Conservation (phyloP, 2,113 vertebrate genomes). For the Ceyx melanurus region DNA sequence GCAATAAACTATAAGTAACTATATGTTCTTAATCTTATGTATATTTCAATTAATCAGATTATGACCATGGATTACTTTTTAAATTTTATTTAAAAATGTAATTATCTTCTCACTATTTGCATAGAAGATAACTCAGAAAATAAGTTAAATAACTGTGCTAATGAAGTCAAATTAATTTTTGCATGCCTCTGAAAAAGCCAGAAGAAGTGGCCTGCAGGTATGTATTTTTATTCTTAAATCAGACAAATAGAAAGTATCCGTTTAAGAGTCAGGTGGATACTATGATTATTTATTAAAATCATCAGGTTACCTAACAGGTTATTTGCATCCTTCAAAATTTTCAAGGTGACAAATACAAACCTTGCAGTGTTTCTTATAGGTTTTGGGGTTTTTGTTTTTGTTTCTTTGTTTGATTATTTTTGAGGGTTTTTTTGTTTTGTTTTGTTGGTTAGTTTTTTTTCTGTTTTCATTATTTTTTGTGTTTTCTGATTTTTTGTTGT, state of each 20-base stretch:
- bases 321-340: neutral
- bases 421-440: too few species aligned
- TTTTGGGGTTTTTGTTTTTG: too few species aligned
- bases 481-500: too few species aligned
- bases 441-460: too few species aligned
- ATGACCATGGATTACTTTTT: neutral
- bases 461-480: too few species aligned
- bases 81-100: neutral
- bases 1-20: neutral
- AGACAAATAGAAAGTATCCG: neutral
- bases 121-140: neutral
- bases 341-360: neutral
- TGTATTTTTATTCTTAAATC: neutral
- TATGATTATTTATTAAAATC: neutral
- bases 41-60: neutral
- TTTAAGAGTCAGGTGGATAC: neutral
- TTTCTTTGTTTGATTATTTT: too few species aligned
- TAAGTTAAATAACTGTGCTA: neutral
- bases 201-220: neutral
- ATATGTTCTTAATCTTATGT: neutral
- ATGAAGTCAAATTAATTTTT: neutral
- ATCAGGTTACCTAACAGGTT: neutral
- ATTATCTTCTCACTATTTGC: neutral
- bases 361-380: neutral
- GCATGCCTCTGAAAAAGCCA: neutral